phyloP scores from a whole-genome alignment of 92 coral and sea anemone genomes.

The Phenganax marumi region DNA sequence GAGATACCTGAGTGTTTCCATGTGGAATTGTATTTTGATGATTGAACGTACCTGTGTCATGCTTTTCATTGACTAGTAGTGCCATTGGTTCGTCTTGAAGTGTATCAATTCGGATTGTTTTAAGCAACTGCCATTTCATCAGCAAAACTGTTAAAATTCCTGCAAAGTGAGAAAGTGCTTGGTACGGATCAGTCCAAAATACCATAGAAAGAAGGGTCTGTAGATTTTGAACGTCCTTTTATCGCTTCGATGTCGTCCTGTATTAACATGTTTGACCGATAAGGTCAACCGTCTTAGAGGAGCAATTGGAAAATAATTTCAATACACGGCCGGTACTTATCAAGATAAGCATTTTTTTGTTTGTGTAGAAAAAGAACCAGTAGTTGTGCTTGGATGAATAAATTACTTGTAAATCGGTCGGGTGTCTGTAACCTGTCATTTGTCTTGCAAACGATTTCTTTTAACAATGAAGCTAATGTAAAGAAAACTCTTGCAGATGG shows the following conservation, averaged over 20 bases:
- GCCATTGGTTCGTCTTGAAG: slow-evolving; percentile 12
- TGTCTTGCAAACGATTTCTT: slow-evolving; percentile 21
- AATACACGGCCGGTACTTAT: neutral
- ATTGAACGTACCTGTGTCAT: slow-evolving; percentile 25
- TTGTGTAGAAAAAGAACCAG: neutral
- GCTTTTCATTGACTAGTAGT: slow-evolving; percentile 15
- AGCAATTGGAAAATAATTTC: no score
- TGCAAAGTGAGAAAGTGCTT: neutral
- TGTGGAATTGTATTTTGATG: neutral
- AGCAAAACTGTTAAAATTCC: slow-evolving; percentile 11
- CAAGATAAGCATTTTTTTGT: neutral
- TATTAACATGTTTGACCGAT: no score
- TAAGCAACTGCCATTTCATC: neutral
- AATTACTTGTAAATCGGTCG: neutral
- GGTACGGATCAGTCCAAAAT: no score
- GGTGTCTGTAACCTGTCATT: slow-evolving; percentile 19
- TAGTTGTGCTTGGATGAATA: slow-evolving; percentile 26
- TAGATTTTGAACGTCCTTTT: no score
- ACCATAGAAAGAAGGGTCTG: no score
- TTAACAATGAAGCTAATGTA: slow-evolving; percentile 15
- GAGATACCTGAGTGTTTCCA: neutral
- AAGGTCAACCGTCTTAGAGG: no score
- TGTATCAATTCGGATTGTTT: slow-evolving; percentile 5
- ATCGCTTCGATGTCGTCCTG: no score
- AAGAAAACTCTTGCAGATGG: neutral